Base-by-base conservation (phyloP, 2,888 invertebrate species). In the Thymelicus lineola region DNA sequence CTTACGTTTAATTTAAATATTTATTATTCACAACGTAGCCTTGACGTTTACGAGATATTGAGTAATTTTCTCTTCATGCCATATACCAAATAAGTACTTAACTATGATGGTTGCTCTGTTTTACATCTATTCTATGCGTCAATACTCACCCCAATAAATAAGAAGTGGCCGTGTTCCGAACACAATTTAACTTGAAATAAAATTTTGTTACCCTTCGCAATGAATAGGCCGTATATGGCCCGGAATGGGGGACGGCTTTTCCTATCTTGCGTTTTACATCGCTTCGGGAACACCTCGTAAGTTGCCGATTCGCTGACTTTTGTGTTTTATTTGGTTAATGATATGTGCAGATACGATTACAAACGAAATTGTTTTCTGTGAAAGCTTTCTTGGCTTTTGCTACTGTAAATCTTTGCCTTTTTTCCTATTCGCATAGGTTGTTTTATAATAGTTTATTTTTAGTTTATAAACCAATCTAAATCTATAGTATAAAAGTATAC, bases 101-200 rank as follows among this genome's bases (percentile, higher is more conserved):
- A 1, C 12, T 10, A 42, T 9, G 6, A 42, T 10, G 12, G 42
- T 53, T 53, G 17, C 57, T 65, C 65, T 65, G 57, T 28, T 45
- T 12, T 28, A 57, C 53, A 35, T 9, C 15, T 2, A 35, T 86
- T 84, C 73, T 72, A 77, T 84, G 87, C 88, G 81, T 82, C 86
- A 79, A 85, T 83, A 84, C 81, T 74, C 82, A 81, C 85, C 87
- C 86, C 82, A 82, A 88, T 86, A 87, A 88, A 88, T 89, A 88
- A 89, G 84, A 88, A 87, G 85, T 86, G 86, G 83, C 85, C 84
- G 86, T 87, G 85, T 86, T 82, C 86, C 82, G 82, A 91, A 90
- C 88, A 90, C 90, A 90, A 92, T 93, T 92, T 91, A 90, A 92
- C 87, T 91, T 87, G 86, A 89, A 92, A 92, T 91, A 91, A 91